Conservation (phyloP, 2,797 vertebrate genomes). For the Anguilla obscura region DNA sequence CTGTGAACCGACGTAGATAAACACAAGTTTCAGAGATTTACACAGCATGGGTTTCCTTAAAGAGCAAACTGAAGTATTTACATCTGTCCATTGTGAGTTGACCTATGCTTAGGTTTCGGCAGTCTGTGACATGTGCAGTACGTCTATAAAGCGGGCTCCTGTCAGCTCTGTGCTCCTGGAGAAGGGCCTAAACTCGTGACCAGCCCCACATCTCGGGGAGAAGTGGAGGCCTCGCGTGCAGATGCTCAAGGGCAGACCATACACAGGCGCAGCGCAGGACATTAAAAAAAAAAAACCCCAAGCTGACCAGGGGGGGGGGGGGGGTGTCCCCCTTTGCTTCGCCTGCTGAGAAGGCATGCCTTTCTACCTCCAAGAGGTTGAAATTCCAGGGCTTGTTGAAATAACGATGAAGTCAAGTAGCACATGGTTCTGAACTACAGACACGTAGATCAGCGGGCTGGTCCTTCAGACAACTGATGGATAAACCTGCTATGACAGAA, state of each 20-base stretch:
- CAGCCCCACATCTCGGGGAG: background rate
- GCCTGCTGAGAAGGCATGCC: background rate
- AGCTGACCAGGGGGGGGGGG: background rate
- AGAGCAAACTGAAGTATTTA: conserved; percentile 1
- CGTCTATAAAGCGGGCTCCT: background rate
- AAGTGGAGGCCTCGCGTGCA: background rate
- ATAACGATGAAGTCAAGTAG: background rate
- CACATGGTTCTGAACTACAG: no score
- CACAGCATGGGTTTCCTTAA: background rate
- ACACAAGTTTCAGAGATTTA: background rate
- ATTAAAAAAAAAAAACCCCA: background rate
- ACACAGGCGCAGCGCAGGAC: background rate
- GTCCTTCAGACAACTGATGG: background rate
- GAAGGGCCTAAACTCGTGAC: background rate
- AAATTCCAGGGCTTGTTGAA: conserved; percentile 12
- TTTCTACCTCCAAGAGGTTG: background rate
- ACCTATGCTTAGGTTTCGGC: background rate
- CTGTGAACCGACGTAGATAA: background rate
- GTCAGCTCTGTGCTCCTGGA: background rate
- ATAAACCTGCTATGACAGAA: background rate
- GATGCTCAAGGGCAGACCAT: background rate
- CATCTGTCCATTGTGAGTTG: background rate
- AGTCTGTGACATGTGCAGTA: background rate
- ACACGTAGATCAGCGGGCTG: no score
- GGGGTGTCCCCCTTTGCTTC: background rate